Base-by-base conservation (phyloP, 2,113 vertebrate species). In the Gallinago paraguaiae region DNA sequence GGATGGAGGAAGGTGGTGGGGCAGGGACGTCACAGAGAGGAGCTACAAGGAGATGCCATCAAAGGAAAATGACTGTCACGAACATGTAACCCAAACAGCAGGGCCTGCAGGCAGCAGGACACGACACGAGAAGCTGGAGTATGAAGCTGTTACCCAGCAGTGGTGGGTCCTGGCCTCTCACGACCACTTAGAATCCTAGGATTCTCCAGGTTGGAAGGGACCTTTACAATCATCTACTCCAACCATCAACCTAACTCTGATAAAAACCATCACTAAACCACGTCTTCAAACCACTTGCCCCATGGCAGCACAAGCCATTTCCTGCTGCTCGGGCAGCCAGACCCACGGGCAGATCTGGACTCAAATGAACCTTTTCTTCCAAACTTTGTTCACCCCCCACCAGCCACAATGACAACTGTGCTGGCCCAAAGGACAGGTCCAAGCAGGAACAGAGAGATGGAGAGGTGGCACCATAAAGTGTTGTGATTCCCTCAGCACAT, bases 91-190 rank as follows among this genome's bases (percentile, higher is more conserved):
- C 30, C 48, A 22, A 87, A 39, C 1, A 78, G 64, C 78, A 63
- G 72, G 33, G 25, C 85, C 72, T 30, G 68, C 46, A 48, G 77
- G 82, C 78, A 72, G 46, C 11, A 60, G 53, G 51, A 57, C 81
- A 61, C 24, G 3, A 8, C 2, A 15, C 0, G 1, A 41, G 17
- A 11, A 69, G 56, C 37, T 16, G 2, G 3, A 10, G 48, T 4
- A 25, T 10, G 8, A 37, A 64, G 63, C 17, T 1, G 5, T 22
- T 54, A 60, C 2, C 31, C 0, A 1, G 50, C 83, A 11, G 23
- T 2, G 0, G 27, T 2, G 3, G 60, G 43, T 5, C 72, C 53
- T 12, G 19, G 46, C 41, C 68, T 28, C 84, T 68, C 53, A 1
- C 2, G 2, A 51, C 56, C 10, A 0, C 71, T 13, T 22, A 48